Percentiles rank a stretch among this genome's conserved stretches.
Evolutionary conservation across 2,113 vertebrate species (phyloP).

Genomic region (Aplodontia rufa): DNA sequence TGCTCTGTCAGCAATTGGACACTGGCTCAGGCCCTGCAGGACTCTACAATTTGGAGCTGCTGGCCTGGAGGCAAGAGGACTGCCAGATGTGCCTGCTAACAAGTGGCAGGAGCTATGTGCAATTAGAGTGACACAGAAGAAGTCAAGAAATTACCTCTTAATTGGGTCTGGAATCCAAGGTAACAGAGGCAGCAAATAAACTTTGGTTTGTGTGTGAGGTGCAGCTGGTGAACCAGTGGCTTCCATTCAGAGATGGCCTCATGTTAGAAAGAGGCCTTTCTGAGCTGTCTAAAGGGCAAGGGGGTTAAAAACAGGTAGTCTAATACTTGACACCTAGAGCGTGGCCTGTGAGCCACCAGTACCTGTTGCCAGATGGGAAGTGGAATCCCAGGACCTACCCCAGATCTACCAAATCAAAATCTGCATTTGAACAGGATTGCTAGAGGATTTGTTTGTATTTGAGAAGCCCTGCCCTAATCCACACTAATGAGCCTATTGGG

Average conservation of each 20-base stretch:
- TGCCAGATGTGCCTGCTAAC: conserved; percentile 79
- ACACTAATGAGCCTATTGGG: neutral
- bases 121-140: conserved; percentile 55
- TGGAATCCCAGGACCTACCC: neutral
- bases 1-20: conserved; percentile 78
- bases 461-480: neutral
- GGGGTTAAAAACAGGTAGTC: neutral
- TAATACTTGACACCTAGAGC: neutral
- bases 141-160: conserved; percentile 25
- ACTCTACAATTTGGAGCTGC: conserved; percentile 71
- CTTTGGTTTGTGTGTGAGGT: neutral
- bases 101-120: conserved; percentile 68
- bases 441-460: neutral
- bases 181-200: conserved; percentile 26
- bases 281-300: neutral
- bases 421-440: neutral
- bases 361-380: neutral
- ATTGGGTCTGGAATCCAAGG: neutral
- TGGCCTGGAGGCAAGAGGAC: conserved; percentile 56
- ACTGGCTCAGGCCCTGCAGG: conserved; percentile 61
- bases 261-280: neutral
- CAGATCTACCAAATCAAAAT: neutral
- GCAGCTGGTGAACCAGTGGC: too few relatives aligned
- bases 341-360: neutral
- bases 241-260: neutral